Conservation (phyloP, 2,113 vertebrate genomes). For the Scortum barcoo region DNA sequence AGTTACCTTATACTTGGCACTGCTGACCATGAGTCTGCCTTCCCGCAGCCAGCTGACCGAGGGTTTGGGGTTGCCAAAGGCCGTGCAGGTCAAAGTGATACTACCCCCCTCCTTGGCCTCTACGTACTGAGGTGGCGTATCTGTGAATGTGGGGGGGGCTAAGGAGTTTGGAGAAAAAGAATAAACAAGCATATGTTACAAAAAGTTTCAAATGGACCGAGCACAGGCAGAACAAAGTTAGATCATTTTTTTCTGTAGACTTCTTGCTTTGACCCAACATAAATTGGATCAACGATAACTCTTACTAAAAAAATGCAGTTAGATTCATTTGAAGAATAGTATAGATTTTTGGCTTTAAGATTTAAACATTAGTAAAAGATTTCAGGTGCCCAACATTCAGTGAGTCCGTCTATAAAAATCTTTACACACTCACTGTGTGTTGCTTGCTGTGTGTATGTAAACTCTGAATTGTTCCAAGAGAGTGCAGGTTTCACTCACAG, state of each 20-base stretch:
- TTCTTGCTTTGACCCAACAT: background rate
- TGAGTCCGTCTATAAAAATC: background rate
- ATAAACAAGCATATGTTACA: background rate
- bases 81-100: slow-evolving; percentile 94
- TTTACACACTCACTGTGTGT: background rate
- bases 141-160: slow-evolving; percentile 97
- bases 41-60: slow-evolving; percentile 96
- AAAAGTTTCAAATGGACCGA: background rate
- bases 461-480: background rate
- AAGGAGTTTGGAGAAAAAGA: slow-evolving; percentile 39
- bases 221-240: background rate
- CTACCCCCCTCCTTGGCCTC: slow-evolving; percentile 96
- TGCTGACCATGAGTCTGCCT: slow-evolving; percentile 88
- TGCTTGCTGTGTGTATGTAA: background rate
- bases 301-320: background rate
- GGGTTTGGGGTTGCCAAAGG: slow-evolving; percentile 97
- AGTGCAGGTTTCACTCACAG: background rate
- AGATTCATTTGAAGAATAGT: background rate
- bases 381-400: background rate
- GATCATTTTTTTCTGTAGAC: background rate
- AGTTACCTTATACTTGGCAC: slow-evolving; percentile 92
- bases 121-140: slow-evolving; percentile 96
- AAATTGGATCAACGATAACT: background rate
- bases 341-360: background rate
- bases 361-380: background rate